phyloP scores from a whole-genome alignment of 2,113 vertebrate species.

The Oceanodroma tethys region DNA sequence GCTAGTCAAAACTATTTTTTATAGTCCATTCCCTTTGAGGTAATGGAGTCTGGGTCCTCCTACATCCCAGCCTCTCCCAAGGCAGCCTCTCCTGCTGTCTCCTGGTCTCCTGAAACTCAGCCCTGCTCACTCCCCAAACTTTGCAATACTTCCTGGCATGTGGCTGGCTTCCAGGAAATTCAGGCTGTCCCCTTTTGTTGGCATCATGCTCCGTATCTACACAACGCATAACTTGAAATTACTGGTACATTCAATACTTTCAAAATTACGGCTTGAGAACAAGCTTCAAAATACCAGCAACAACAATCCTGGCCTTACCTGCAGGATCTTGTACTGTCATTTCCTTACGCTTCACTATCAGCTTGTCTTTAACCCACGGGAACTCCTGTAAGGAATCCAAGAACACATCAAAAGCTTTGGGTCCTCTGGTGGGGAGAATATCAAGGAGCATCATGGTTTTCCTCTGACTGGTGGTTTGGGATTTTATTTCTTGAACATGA shows the following conservation, averaged over 20 bases:
- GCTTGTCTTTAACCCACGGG: conserved; percentile 82
- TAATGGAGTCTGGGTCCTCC: not conserved
- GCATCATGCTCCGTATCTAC: not conserved
- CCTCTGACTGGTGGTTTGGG: conserved; percentile 75
- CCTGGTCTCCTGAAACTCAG: not conserved
- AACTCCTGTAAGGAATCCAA: conserved; percentile 85
- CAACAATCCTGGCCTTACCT: conserved; percentile 70
- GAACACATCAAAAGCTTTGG: conserved; percentile 83
- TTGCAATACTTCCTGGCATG: not conserved
- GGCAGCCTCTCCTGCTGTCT: not conserved
- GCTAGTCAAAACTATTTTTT: not conserved
- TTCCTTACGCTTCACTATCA: conserved; percentile 74
- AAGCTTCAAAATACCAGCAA: not conserved
- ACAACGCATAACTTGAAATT: rapidly evolving
- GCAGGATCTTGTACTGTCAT: conserved; percentile 5
- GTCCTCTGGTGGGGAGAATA: conserved; percentile 85
- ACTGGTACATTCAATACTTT: not conserved
- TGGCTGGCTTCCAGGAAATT: not conserved
- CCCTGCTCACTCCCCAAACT: not conserved
- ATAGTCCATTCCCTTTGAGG: not conserved
- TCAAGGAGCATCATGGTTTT: conserved; percentile 84
- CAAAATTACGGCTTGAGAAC: not conserved
- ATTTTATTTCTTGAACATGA: conserved; percentile 85
- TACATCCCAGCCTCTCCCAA: not conserved
- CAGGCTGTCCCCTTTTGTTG: not conserved